Base-by-base conservation (phyloP, 2,888 invertebrate genomes). In the Coecobrya sp. region DNA sequence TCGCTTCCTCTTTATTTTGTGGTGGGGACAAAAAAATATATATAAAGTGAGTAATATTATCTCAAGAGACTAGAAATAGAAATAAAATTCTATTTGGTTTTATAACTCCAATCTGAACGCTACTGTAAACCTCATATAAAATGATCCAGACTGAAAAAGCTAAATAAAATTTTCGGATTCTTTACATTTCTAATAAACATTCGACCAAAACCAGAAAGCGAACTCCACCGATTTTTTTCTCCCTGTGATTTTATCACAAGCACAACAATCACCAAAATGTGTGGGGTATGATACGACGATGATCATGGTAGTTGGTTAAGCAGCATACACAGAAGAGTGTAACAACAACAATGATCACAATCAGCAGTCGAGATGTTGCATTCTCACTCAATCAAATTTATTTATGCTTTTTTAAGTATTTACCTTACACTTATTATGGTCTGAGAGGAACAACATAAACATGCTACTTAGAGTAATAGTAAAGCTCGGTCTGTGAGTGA, bases 261-360 rank as follows among this genome's bases (percentile, higher is more conserved):
- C 73, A 73, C 42, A 73, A 73, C 73, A 73, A 73, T 42, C 42
- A 19, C 5, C 36, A n/a, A 42, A 76, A 76, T 45, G 49, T 76
- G 76, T 76, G 76, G 76, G 49, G 49, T 76, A 49, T 49, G 76
- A 45, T n/a, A 42, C 59, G 62, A 76, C n/a, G 49, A 76, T 19
- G 22, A 76, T 76, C 30, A n/a, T 36, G 4, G n/a, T 70, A 36
- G 68, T 36, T 16, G 68, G 30, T 30, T 16, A 5, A 5, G 68
- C 16, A 70, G 30, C 25, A 65, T 36, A 36, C 36, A 36, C 65
- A 59, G 27, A n/a, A n/a, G n/a, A n/a, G n/a, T n/a, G n/a, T n/a
- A n/a, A n/a, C 27, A 70, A 70, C 68, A 70, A 70, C 68, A 70
- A 70, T 70, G 68, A 70, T 70, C 68, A 70, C 36, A 70, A 70